A percentile compares a stretch with the other conserved stretches of the same genome.
phyloP scores from a whole-genome alignment of 2,113 vertebrate species.

The Gymnocephalus cernua region DNA sequence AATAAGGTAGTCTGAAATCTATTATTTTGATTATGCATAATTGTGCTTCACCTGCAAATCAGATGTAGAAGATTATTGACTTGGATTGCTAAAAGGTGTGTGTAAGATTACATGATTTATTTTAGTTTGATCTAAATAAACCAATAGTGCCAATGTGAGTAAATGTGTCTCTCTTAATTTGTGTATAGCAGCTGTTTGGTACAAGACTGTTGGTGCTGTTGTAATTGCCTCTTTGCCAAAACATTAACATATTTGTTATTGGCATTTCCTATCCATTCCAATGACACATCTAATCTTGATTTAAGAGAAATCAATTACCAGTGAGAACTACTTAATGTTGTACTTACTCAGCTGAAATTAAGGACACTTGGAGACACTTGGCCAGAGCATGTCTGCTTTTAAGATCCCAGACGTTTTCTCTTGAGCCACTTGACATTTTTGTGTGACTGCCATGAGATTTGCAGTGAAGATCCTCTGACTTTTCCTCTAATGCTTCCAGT shows the following conservation, averaged over 20 bases:
- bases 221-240: conserved; percentile 35
- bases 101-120: conserved; percentile 41
- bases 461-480: neutral
- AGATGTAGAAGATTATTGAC: conserved; percentile 35
- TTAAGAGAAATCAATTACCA: conserved; percentile 41
- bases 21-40: conserved; percentile 51
- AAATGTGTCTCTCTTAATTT: conserved; percentile 34
- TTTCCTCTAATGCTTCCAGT: neutral
- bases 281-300: conserved; percentile 39
- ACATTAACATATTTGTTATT: conserved; percentile 33
- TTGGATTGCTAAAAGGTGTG: conserved; percentile 32
- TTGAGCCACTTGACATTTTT: neutral
- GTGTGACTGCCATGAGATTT: neutral
- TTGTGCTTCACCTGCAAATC: conserved; percentile 33
- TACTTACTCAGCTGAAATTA: conserved; percentile 8
- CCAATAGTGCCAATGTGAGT: conserved; percentile 20
- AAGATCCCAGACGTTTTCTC: neutral
- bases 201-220: neutral
- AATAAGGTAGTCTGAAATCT: conserved; percentile 46
- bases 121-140: conserved; percentile 28
- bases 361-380: neutral
- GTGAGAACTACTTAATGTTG: conserved; percentile 5
- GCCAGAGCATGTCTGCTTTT: neutral
- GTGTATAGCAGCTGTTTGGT: conserved; percentile 13
- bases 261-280: conserved; percentile 15